Evolutionary conservation across 2,113 vertebrate genomes (phyloP).

Genomic region (Ictalurus punctatus): DNA sequence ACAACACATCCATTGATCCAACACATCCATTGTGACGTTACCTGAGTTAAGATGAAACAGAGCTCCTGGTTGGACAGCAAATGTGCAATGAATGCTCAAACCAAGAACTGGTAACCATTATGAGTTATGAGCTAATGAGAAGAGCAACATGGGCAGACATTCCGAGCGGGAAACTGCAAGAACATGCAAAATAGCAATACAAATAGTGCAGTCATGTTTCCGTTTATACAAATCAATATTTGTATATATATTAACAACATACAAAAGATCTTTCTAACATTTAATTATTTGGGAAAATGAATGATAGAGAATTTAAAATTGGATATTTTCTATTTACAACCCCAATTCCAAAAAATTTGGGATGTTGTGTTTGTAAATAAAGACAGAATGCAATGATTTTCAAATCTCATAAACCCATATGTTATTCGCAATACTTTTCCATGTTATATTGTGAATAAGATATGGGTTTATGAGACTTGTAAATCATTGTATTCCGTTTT

Average conservation of each 20-base stretch:
- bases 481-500: too few relatives aligned
- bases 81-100: conserved; percentile 29
- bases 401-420: too few relatives aligned
- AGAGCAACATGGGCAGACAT: neutral
- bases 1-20: conserved; percentile 48
- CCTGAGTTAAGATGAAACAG: conserved; percentile 34
- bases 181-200: neutral
- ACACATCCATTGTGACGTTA: conserved; percentile 41
- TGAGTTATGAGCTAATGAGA: conserved; percentile 32
- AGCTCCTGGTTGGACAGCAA: conserved; percentile 3
- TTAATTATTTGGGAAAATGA: neutral
- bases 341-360: too few relatives aligned
- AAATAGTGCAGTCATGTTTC: neutral
- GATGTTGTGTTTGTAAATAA: too few relatives aligned
- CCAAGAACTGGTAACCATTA: conserved; percentile 35
- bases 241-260: too few relatives aligned
- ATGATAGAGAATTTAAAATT: neutral
- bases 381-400: too few relatives aligned
- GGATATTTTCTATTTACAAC: neutral
- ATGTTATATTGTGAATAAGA: too few relatives aligned
- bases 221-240: neutral
- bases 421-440: too few relatives aligned
- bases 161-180: neutral
- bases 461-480: too few relatives aligned
- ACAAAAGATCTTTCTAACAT: too few relatives aligned